Evolutionary conservation across 2,113 vertebrate species (phyloP).

Genomic region (Barbus barbus): DNA sequence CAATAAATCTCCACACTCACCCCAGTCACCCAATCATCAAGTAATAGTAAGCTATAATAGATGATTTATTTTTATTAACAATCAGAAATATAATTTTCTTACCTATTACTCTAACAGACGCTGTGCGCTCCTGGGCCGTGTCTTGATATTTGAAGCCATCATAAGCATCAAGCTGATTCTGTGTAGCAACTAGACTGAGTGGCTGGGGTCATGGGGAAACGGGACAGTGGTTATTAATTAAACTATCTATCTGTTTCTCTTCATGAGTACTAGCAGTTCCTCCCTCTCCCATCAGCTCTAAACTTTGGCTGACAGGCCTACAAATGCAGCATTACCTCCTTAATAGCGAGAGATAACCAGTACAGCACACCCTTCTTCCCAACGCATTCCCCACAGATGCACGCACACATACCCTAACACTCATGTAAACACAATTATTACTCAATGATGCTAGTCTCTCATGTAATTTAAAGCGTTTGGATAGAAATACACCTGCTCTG

Average conservation of each 20-base stretch:
- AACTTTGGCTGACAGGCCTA: conserved; percentile 66
- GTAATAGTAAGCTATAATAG: neutral
- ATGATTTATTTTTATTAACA: conserved; percentile 40
- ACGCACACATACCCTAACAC: conserved; percentile 28
- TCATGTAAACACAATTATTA: conserved; percentile 36
- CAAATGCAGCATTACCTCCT: conserved; percentile 59
- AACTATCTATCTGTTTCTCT: conserved; percentile 69
- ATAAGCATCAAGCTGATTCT: conserved; percentile 56
- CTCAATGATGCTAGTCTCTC: neutral
- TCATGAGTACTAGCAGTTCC: conserved; percentile 54
- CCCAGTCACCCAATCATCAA: neutral
- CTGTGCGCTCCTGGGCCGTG: neutral
- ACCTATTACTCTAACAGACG: conserved; percentile 12
- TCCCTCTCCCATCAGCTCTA: conserved; percentile 40
- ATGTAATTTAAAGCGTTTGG: neutral
- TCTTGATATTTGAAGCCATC: conserved; percentile 58
- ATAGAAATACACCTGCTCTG: neutral
- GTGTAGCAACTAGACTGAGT: conserved; percentile 57
- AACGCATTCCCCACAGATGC: conserved; percentile 10
- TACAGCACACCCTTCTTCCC: conserved; percentile 55
- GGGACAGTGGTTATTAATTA: conserved; percentile 82
- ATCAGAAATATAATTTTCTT: conserved; percentile 34
- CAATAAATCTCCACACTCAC: neutral
- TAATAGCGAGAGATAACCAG: conserved; percentile 44
- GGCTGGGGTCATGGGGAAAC: conserved; percentile 70